Conservation (phyloP, 2,888 invertebrate species). For the Bimastos eiseni region DNA sequence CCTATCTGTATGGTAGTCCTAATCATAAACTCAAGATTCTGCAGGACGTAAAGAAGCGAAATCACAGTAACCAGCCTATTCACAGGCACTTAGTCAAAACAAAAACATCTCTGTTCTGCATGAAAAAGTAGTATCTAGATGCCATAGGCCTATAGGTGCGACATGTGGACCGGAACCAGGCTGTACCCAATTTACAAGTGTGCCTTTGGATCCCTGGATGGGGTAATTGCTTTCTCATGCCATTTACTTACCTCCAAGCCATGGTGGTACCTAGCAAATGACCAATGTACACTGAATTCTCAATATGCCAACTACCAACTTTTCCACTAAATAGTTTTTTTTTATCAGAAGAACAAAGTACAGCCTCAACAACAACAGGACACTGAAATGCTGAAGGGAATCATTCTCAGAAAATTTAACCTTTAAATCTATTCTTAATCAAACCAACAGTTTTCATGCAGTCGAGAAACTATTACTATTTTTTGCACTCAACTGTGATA, state of each 20-base stretch:
- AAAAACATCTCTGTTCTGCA: not conserved
- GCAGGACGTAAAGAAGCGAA: too few species aligned
- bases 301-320: not conserved
- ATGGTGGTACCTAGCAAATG: not conserved
- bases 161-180: not conserved
- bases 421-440: not conserved
- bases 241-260: not conserved
- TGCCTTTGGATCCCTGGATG: not conserved
- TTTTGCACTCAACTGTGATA: too few species aligned
- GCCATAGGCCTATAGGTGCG: not conserved
- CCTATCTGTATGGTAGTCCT: too few species aligned
- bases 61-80: too few species aligned
- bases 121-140: not conserved
- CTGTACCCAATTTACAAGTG: not conserved
- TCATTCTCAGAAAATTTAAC: not conserved
- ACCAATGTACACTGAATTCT: not conserved
- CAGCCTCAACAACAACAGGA: not conserved
- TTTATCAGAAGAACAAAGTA: not conserved
- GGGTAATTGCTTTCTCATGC: not conserved
- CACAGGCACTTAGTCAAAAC: too few species aligned
- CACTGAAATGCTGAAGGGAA: not conserved
- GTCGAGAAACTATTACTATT: too few species aligned
- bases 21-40: too few species aligned
- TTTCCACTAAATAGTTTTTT: not conserved
- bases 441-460: too few species aligned